phyloP scores from a whole-genome alignment of 2,888 invertebrate species.

The Yponomeuta evonymella region DNA sequence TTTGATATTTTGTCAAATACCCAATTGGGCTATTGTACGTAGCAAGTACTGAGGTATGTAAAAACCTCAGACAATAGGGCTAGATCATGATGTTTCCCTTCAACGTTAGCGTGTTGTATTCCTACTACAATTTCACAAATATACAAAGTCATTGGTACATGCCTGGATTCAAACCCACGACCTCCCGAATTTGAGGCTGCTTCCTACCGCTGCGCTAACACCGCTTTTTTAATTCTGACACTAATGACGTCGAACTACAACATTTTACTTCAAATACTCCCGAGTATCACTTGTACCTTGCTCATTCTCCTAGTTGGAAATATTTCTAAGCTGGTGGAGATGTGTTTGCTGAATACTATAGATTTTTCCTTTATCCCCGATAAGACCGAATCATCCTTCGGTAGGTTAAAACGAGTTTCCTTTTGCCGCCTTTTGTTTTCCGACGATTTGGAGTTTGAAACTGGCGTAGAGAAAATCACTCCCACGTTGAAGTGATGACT shows the following conservation, averaged over 20 bases:
- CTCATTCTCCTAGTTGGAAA: slow-evolving; percentile 67
- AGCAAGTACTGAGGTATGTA: too few species aligned
- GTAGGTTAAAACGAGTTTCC: slow-evolving; percentile 79
- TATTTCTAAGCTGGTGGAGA: slow-evolving; percentile 70
- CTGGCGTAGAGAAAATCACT: slow-evolving; percentile 89
- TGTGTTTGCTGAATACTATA: slow-evolving; percentile 60
- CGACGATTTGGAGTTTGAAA: slow-evolving; percentile 61
- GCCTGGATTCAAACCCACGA: too few species aligned
- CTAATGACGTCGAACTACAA: not conserved
- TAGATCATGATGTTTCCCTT: too few species aligned
- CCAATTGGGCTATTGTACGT: too few species aligned
- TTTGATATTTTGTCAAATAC: too few species aligned
- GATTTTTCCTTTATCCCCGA: slow-evolving; percentile 59
- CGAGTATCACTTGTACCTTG: slow-evolving; percentile 31
- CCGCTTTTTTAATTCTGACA: not conserved
- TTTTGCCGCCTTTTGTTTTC: slow-evolving; percentile 64
- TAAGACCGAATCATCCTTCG: slow-evolving; percentile 61
- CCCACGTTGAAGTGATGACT: slow-evolving; percentile 76
- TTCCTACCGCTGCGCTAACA: too few species aligned
- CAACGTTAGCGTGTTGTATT: too few species aligned
- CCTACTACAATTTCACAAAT: too few species aligned
- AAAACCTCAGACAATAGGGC: too few species aligned
- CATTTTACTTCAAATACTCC: not conserved
- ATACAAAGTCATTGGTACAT: too few species aligned
- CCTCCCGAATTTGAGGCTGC: too few species aligned